Percentiles rank a stretch among this genome's conserved stretches.
Evolutionary conservation across 2,888 invertebrate genomes (phyloP).

Genomic region (Apocheima hispidaria): DNA sequence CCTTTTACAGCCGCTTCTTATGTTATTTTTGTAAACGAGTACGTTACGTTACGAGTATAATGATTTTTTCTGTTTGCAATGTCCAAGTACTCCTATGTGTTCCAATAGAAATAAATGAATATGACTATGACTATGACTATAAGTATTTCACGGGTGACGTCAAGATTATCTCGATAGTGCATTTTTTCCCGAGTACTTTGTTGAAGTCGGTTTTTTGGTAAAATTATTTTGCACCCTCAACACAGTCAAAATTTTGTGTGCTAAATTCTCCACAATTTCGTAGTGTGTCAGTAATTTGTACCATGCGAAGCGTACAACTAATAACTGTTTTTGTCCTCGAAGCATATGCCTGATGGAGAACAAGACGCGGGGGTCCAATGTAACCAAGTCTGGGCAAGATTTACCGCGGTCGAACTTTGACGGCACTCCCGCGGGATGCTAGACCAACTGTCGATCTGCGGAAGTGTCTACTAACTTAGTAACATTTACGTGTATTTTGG

Average conservation of each 20-base stretch:
- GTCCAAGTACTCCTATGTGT: no score
- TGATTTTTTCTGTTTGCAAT: no score
- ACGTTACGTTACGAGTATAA: no score
- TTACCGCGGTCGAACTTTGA: conserved; percentile 75
- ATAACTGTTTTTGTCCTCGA: conserved; percentile 59
- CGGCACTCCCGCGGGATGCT: conserved; percentile 55
- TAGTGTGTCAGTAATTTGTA: conserved; percentile 39
- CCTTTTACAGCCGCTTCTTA: no score
- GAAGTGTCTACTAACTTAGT: conserved; percentile 35
- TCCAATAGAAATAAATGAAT: no score
- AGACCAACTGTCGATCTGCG: conserved; percentile 43
- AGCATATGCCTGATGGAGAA: conserved; percentile 60
- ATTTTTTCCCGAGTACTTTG: not conserved
- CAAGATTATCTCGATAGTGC: no score
- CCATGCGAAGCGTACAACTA: conserved; percentile 30
- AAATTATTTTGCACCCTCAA: no score
- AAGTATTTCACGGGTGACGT: no score
- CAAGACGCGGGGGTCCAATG: conserved; percentile 66
- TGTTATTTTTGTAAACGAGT: no score
- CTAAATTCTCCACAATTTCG: conserved; percentile 19
- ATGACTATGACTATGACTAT: no score
- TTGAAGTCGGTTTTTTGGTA: not conserved
- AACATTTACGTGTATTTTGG: conserved; percentile 27
- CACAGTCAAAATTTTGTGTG: not conserved
- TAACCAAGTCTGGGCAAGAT: conserved; percentile 54